These are phyloP conservation scores for Bhutanitis thaidina DNA, from an alignment of 2,888 invertebrate genomes.

Conservation along the genomic window DNA sequence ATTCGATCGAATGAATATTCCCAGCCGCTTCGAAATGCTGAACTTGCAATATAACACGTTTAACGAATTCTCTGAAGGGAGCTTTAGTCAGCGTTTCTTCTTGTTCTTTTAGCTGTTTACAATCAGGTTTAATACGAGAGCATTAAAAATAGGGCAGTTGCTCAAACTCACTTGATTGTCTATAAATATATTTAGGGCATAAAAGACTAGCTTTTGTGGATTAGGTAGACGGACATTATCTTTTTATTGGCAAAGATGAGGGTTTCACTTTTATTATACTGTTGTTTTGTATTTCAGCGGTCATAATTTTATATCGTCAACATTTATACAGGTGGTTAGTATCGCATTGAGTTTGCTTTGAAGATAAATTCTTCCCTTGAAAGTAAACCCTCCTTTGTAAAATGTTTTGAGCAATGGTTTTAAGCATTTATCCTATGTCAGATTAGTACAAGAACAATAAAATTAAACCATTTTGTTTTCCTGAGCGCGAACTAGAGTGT, in stretches of 20 bases:
- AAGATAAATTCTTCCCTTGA: conserved; percentile 13
- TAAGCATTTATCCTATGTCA: conserved; percentile 18
- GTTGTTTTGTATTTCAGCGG: conserved; percentile 23
- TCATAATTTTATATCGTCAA: conserved; percentile 17
- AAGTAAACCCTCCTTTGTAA: conserved; percentile 12
- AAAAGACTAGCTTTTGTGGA: no score
- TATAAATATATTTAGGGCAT: conserved; percentile 24
- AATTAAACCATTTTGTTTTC: conserved; percentile 12
- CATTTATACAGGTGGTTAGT: conserved; percentile 16
- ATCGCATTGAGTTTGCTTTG: conserved; percentile 9
- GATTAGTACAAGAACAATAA: conserved; percentile 15
- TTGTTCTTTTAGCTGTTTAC: conserved; percentile 17
- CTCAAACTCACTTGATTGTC: conserved; percentile 6
- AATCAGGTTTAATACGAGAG: conserved; percentile 4
- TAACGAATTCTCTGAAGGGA: conserved; percentile 10
- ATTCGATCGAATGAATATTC: conserved; percentile 58
- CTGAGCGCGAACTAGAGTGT: neutral
- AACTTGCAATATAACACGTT: conserved; percentile 23
- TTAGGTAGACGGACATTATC: conserved; percentile 27
- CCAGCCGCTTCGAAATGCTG: conserved; percentile 40
- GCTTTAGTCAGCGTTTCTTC: conserved; percentile 24
- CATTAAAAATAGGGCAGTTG: conserved; percentile 5
- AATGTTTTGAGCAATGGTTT: conserved; percentile 13
- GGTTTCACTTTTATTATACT: conserved; percentile 28
- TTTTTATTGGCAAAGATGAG: conserved; percentile 31